Base-by-base conservation (phyloP, 2,888 invertebrate species). In the Therioaphis trifolii region DNA sequence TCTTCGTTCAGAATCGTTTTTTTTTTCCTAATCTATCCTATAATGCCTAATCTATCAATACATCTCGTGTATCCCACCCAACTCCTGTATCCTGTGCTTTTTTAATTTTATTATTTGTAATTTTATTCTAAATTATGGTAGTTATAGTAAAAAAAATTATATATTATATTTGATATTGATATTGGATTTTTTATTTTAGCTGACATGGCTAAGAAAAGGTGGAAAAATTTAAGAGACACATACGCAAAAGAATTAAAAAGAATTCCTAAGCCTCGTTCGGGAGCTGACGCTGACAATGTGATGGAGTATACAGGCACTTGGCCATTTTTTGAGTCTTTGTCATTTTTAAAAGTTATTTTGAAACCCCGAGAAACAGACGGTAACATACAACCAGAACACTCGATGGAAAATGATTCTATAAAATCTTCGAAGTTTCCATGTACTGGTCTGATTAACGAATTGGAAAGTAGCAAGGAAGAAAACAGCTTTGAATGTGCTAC, bases 151-250 rank as follows among this genome's bases (percentile, higher is more conserved):
- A 7, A 7, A 11, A 43, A 43, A 43, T 43, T 7, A 7, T 7
- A 43, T n/a, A n/a, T n/a, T n/a, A 43, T 43, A 11, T 43, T 43
- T 7, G 43, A 43, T 43, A 7, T 43, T 43, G 7, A 11, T 43
- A 43, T 43, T 43, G 43, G 43, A 4, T 72, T 27, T 72, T 72
- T 43, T 72, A 52, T 72, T 72, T 72, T 46, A 72, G 72, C 72
- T 46, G 72, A 46, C 27, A 46, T 14, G 52, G 27, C 52, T 15
- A 46, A 52, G 29, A 72, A 72, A 52, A 72, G 24, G 27, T 72
- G 72, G 72, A 72, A 72, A 72, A 72, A 72, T 72, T 52, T 43
- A 72, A 72, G 72, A 27, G 49, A 72, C 27, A 72, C 72, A 27
- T 72, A 49, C 27, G 72, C 72, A 15, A 72, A 52, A 52, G 72